Percentiles rank a stretch among this genome's conserved stretches.
These are phyloP conservation scores for Prunella strophiata DNA, from an alignment of 2,797 vertebrate species.

Conservation along the genomic window DNA sequence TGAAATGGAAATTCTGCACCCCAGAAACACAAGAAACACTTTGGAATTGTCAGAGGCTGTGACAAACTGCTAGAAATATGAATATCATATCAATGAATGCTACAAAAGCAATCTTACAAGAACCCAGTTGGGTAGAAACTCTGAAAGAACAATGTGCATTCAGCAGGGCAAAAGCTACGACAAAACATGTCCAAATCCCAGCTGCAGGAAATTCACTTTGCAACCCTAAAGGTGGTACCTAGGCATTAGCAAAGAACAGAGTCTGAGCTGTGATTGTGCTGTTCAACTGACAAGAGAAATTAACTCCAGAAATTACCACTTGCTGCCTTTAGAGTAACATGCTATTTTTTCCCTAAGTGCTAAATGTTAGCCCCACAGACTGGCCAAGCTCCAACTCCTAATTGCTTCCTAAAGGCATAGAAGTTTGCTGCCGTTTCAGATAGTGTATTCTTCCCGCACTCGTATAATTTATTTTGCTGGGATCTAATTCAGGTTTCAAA, in stretches of 20 bases:
- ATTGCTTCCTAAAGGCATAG: not conserved
- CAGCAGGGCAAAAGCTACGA: not conserved
- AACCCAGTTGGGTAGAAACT: not conserved
- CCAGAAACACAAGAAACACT: not conserved
- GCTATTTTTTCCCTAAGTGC: not conserved
- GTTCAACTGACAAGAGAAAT: not conserved
- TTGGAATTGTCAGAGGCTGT: not conserved
- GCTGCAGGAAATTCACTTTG: not conserved
- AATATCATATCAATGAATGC: not conserved
- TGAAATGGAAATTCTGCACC: not conserved
- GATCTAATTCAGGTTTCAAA: not conserved
- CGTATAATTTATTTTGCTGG: not conserved
- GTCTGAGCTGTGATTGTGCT: not conserved
- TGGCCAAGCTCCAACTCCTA: not conserved
- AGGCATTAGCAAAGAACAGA: not conserved
- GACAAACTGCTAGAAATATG: not conserved
- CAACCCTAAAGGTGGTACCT: not conserved
- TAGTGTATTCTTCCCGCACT: not conserved
- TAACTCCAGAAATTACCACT: not conserved
- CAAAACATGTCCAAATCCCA: not conserved
- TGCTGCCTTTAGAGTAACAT: not conserved
- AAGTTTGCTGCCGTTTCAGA: not conserved
- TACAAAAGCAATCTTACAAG: not conserved
- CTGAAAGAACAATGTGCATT: not conserved
- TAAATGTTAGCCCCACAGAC: not conserved